Evolutionary conservation across 2,888 invertebrate genomes (phyloP), one percentile per base, ranked within the genome.

Genomic region (Timandra comae): DNA sequence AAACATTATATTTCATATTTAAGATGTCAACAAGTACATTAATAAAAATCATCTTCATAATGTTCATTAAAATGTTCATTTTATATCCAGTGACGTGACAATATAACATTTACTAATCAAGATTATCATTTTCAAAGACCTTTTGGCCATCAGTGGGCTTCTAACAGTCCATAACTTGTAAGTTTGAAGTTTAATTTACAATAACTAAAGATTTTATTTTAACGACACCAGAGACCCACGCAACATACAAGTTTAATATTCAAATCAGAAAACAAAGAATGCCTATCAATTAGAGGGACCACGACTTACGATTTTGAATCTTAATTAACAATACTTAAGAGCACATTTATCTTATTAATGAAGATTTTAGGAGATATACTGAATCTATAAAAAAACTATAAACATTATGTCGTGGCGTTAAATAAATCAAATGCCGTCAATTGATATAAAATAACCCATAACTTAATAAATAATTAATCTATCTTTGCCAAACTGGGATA

Each of bases 241-340:
- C 35, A 16, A 16, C 16, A 6, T 19, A 7, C 11, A 23, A 24
- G 40, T 45, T 37, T 30, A 22, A 36, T 36, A 47, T 52, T 46
- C 16, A 34, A 45, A 44, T 38, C 32, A 12, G 38, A 41, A 45
- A 50, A 54, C 45, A 47, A 52, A 54, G 44, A 49, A 49, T 51
- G 33, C 13, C 33, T 40, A 41, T 52, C 49, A 51, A 58, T 54
- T 50, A 49, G 42, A 29, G 39, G 22, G 1, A 5, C 16, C 21
- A 43, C 46, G 40, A 52, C 51, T 55, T 60, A 56, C 49, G 50
- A 51, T 55, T 56, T 50, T 46, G 43, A 34, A 41, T 42, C 41
- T 49, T 60, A 53, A 61, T 58, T 54, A 47, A 33, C 36, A 27
- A 23, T 26, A 32, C 33, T 43, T 31, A 32, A 33, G 32, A 26